Percentiles rank a stretch among this genome's conserved stretches.
These are phyloP conservation scores for Drosophila neonasuta DNA, from an alignment of 2,888 invertebrate genomes.

Conservation along the genomic window DNA sequence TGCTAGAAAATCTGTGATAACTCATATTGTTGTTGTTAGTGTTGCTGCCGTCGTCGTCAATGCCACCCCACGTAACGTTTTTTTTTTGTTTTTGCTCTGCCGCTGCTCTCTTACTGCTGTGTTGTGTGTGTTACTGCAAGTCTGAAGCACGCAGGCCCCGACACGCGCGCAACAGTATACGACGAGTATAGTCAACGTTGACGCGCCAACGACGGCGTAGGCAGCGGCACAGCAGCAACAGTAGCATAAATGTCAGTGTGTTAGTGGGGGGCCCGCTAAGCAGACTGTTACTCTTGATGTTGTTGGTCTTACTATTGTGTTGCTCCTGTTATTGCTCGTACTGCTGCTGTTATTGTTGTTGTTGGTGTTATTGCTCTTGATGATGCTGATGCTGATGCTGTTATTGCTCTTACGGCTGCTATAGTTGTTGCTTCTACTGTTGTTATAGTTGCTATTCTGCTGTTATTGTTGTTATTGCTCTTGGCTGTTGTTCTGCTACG, in stretches of 20 bases:
- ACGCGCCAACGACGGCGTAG: slow-evolving; percentile 34
- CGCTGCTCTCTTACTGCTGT: slow-evolving; percentile 35
- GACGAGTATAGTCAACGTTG: slow-evolving; percentile 20
- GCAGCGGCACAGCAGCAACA: slow-evolving; percentile 11
- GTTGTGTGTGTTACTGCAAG: slow-evolving; percentile 52
- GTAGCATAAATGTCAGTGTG: slow-evolving; percentile 65
- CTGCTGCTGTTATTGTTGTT: slow-evolving; percentile 19
- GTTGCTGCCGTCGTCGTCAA: slow-evolving; percentile 38
- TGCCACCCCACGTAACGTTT: slow-evolving; percentile 54
- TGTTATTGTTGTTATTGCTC: slow-evolving; percentile 24
- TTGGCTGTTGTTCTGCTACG: slow-evolving; percentile 17
- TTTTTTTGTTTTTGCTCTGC: slow-evolving; percentile 25
- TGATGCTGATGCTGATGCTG: not conserved
- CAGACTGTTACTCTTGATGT: slow-evolving; percentile 27
- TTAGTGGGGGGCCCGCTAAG: slow-evolving; percentile 57
- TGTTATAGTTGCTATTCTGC: slow-evolving; percentile 12
- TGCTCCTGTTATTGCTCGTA: slow-evolving; percentile 31
- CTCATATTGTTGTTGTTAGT: slow-evolving; percentile 18
- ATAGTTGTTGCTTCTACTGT: slow-evolving; percentile 26
- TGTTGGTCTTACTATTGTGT: slow-evolving; percentile 10
- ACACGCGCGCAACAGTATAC: slow-evolving; percentile 62
- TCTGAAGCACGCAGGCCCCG: slow-evolving; percentile 64
- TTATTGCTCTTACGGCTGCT: slow-evolving; percentile 30
- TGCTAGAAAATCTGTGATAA: slow-evolving; percentile 56
- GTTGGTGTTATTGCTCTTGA: slow-evolving; percentile 12